These are phyloP conservation scores for Solea senegalensis DNA, from an alignment of 2,113 vertebrate genomes.

Conservation along the genomic window DNA sequence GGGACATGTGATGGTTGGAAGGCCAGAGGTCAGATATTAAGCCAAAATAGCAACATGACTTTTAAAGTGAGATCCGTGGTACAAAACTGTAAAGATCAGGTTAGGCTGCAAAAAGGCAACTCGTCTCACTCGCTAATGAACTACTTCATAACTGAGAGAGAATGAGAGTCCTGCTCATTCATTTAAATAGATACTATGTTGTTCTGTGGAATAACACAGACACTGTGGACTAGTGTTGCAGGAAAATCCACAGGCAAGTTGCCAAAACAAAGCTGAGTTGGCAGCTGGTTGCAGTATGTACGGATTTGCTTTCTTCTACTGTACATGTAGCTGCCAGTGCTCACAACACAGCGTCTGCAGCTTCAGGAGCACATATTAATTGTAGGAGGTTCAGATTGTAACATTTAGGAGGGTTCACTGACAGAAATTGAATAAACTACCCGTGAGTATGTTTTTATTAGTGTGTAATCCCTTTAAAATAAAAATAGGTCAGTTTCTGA, in stretches of 20 bases:
- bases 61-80: slow-evolving; percentile 78
- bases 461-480: no score
- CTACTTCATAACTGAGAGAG: not conserved
- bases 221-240: not conserved
- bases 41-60: slow-evolving; percentile 88
- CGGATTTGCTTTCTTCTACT: slow-evolving; percentile 3
- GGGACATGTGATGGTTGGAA: slow-evolving; percentile 62
- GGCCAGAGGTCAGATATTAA: slow-evolving; percentile 79
- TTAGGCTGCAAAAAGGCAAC: slow-evolving; percentile 24
- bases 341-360: not conserved
- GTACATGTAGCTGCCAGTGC: not conserved
- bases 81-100: slow-evolving; percentile 79
- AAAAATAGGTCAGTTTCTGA: no score
- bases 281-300: not conserved
- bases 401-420: no score
- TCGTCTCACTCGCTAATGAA: not conserved
- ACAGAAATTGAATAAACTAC: no score
- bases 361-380: not conserved
- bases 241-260: not conserved
- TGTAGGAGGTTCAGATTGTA: no score
- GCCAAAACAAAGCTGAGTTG: slow-evolving; percentile 20
- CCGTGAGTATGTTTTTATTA: no score
- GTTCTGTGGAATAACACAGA: slow-evolving; percentile 10
- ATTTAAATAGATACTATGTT: slow-evolving; percentile 7
- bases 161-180: not conserved